These are phyloP conservation scores for Lithophane leautieri DNA, from an alignment of 2,888 invertebrate genomes.

Conservation along the genomic window DNA sequence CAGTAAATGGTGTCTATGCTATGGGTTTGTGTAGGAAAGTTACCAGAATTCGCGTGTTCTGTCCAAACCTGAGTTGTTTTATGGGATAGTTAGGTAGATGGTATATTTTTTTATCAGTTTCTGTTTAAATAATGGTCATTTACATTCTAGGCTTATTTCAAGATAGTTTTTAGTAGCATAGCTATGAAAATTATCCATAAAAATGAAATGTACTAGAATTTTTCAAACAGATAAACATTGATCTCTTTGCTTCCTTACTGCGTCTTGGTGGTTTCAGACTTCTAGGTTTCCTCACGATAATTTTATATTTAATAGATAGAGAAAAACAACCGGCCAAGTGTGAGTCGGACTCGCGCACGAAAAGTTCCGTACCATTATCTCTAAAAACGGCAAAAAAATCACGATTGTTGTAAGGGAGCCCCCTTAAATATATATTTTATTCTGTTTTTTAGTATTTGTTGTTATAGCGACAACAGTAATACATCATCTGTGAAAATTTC, in stretches of 20 bases:
- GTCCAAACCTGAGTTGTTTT: constrained; percentile 11
- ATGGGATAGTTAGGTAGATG: not conserved
- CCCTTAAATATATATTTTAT: no score
- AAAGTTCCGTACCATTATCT: no score
- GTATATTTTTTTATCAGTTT: constrained; percentile 8
- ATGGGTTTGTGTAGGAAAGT: constrained; percentile 18
- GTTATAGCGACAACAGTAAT: no score
- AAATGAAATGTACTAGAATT: not conserved
- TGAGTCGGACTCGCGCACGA: no score
- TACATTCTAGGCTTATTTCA: not conserved
- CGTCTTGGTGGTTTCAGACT: not conserved
- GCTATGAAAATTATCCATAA: not conserved
- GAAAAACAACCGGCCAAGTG: no score
- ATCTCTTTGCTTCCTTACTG: not conserved
- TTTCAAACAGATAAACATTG: not conserved
- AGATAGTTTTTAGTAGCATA: not conserved
- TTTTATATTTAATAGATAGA: not conserved
- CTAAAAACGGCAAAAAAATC: no score
- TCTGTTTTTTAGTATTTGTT: no score
- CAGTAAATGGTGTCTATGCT: constrained; percentile 4
- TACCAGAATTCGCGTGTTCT: constrained; percentile 41
- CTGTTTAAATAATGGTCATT: not conserved
- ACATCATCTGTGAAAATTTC: no score
- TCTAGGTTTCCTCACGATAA: no score
- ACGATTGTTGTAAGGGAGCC: no score